These are phyloP conservation scores for Leptopilina syphax DNA, from an alignment of 2,888 invertebrate species.

Conservation along the genomic window DNA sequence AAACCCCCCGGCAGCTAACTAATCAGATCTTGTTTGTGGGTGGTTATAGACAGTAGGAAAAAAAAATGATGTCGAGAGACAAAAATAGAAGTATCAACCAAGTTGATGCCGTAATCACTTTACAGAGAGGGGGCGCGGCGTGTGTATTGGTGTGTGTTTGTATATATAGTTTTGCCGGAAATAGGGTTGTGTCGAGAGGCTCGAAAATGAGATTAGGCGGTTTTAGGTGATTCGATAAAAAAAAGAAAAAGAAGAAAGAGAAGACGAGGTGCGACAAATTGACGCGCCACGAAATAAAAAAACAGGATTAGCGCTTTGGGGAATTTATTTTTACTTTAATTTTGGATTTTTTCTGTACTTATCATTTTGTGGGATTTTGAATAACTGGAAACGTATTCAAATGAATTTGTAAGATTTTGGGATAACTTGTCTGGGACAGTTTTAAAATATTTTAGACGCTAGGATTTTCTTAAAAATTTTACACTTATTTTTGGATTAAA, in stretches of 20 bases:
- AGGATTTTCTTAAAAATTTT: no score
- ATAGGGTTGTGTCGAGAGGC: conserved; percentile 59
- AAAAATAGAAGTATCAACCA: conserved; percentile 45
- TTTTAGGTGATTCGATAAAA: conserved; percentile 48
- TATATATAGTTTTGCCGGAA: conserved; percentile 55
- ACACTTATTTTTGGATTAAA: no score
- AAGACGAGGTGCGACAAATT: conserved; percentile 43
- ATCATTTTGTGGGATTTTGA: no score
- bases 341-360: not conserved
- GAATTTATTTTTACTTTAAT: not conserved
- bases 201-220: conserved; percentile 47
- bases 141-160: conserved; percentile 49
- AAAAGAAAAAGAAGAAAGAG: conserved; percentile 48
- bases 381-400: no score
- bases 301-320: not conserved
- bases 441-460: no score
- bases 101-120: conserved; percentile 30
- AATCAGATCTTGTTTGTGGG: conserved; percentile 49
- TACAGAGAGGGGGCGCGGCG: conserved; percentile 48
- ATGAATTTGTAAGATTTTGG: no score
- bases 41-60: conserved; percentile 20
- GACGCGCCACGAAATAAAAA: conserved; percentile 18
- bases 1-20: conserved; percentile 57
- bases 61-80: conserved; percentile 29
- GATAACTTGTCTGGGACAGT: no score